These are phyloP conservation scores for Drosophila leontia DNA, from an alignment of 1,140 invertebrate genomes.

Conservation along the genomic window DNA sequence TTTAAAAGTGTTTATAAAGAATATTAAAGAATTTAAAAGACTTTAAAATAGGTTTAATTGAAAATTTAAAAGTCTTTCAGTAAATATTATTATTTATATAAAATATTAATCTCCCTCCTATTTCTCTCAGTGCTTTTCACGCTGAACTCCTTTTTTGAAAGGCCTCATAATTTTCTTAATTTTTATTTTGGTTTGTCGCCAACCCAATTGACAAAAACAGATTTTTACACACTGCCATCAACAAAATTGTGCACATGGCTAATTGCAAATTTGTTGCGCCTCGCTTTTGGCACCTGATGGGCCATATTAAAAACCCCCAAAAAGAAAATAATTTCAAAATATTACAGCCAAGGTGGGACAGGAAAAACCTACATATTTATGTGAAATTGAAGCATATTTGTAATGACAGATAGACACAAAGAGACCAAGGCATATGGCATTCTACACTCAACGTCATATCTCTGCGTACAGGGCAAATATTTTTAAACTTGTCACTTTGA, in stretches of 20 bases:
- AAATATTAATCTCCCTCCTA: not conserved
- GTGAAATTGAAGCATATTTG: slow-evolving; percentile 71
- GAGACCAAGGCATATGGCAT: slow-evolving; percentile 50
- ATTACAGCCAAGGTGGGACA: slow-evolving; percentile 21
- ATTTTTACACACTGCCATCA: slow-evolving; percentile 56
- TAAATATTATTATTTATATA: not conserved
- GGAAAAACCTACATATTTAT: slow-evolving; percentile 38
- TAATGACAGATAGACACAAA: slow-evolving; percentile 72
- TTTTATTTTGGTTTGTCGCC: slow-evolving; percentile 26
- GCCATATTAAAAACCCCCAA: slow-evolving; percentile 66
- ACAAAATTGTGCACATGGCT: slow-evolving; percentile 66
- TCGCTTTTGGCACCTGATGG: slow-evolving; percentile 81
- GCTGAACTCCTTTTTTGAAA: slow-evolving; percentile 17
- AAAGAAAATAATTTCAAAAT: slow-evolving; percentile 26
- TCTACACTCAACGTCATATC: no score
- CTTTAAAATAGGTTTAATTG: not conserved
- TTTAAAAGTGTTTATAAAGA: not conserved
- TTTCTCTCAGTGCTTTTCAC: not conserved
- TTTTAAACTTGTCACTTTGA: no score
- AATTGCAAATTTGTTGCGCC: slow-evolving; percentile 76
- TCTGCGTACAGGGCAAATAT: no score
- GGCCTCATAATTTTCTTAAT: not conserved
- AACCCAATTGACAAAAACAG: slow-evolving; percentile 43
- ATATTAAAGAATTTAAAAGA: no score
- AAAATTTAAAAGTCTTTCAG: not conserved